Evolutionary conservation across 2,888 invertebrate genomes (phyloP), one percentile per base, ranked within the genome.

Genomic region (Zygothrica quintamaculata): DNA sequence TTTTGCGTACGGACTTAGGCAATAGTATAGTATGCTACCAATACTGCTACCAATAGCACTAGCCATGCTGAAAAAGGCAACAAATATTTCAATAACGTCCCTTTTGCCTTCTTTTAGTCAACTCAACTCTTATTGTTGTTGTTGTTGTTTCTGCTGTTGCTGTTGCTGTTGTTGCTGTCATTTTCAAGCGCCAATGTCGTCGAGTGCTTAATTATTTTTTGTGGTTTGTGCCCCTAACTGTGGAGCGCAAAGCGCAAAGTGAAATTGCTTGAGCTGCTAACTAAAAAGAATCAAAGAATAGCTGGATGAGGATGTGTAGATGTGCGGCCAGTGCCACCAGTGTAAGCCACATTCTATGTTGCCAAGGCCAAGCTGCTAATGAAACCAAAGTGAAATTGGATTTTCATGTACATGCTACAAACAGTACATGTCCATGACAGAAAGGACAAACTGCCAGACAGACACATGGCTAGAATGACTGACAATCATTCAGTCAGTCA

Each of bases 201-300:
- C 75, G 81, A 81, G 79, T 68, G 66, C 81, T 82, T 87, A 82
- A 82, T 82, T 82, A 82, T 82, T 85, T 82, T 82, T 87, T 82
- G 81, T 59, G 81, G 81, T 82, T 85, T 70, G n/a, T 65, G 77
- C 50, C 68, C 84, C 48, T 43, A 64, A 72, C 70, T 62, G 75
- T 51, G 68, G 59, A 29, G 29, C 5, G 26, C 33, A 37, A 57
- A 72, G 69, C 43, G 40, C 40, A 65, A 69, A 50, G 36, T 36
- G 64, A 70, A 81, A 81, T 87, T 57, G 87, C 85, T 80, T 80
- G 67, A 84, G 74, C 66, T 58, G 62, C 40, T 53, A 22, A 33
- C n/a, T n/a, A n/a, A n/a, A n/a, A n/a, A n/a, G n/a, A 46, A 46
- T 9, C 7, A 11, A 29, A 3, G 7, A 2, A 8, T n/a, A 58